Evolutionary conservation across 2,113 vertebrate genomes (phyloP).

Genomic region (Anhinga rufa): DNA sequence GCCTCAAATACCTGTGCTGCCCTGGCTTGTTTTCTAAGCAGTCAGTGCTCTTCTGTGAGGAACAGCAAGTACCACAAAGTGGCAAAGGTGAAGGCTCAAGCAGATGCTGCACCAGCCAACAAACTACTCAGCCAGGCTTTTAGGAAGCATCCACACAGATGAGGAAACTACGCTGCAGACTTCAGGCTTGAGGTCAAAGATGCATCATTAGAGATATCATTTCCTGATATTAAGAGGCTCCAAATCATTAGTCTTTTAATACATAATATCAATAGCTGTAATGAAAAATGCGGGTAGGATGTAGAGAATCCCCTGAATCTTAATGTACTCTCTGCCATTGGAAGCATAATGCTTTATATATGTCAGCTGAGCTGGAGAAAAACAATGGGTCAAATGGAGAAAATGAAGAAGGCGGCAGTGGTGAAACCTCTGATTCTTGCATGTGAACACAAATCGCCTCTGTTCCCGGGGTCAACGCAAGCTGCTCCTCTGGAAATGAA

Average conservation of each 20-base stretch:
- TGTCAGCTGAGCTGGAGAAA: not conserved
- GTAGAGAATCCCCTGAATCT: constrained; percentile 20
- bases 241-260: constrained; percentile 59
- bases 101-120: not conserved
- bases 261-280: constrained; percentile 50
- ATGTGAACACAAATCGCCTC: not conserved
- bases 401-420: not conserved
- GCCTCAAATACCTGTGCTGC: not conserved
- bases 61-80: not conserved
- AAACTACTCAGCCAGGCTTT: constrained; percentile 6
- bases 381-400: not conserved
- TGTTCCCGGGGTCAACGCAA: not conserved
- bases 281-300: constrained; percentile 32
- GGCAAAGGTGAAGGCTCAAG: not conserved
- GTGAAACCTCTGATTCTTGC: not conserved
- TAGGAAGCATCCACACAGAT: not conserved
- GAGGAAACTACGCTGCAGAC: not conserved
- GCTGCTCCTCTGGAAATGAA: not conserved
- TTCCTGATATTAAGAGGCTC: constrained; percentile 50
- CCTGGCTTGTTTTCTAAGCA: not conserved
- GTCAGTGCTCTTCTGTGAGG: not conserved
- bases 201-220: constrained; percentile 36
- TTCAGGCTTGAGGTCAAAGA: constrained; percentile 45
- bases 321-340: not conserved
- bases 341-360: not conserved